Conservation (phyloP, 2,113 vertebrate species). For the Brachyistius frenatus region DNA sequence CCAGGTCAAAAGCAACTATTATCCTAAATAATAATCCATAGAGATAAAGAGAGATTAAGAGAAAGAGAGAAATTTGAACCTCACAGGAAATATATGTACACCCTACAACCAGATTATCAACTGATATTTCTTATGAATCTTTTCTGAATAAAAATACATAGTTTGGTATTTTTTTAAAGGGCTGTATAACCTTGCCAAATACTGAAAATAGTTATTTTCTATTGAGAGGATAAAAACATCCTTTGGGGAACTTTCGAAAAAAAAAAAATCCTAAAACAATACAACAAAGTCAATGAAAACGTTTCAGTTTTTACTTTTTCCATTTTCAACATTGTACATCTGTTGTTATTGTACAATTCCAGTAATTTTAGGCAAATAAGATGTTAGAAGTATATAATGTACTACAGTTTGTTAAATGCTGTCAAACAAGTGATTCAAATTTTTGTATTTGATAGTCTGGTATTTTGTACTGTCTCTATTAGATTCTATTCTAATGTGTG, state of each 20-base stretch:
- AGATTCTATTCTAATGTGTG: not conserved
- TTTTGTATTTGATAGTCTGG: no score
- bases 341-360: not conserved
- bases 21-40: not conserved
- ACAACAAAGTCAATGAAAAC: not conserved
- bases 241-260: not conserved
- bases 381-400: no score
- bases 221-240: conserved; percentile 19
- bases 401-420: no score
- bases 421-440: no score
- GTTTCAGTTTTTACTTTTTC: not conserved
- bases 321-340: not conserved
- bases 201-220: conserved; percentile 21
- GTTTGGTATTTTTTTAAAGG: not conserved
- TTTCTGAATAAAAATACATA: conserved; percentile 5
- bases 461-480: no score
- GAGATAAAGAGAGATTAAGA: not conserved
- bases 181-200: conserved; percentile 1
- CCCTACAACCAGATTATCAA: not conserved
- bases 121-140: not conserved
- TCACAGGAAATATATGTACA: not conserved
- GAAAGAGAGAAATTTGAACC: not conserved
- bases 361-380: not conserved
- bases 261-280: not conserved
- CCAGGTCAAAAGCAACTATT: not conserved